Evolutionary conservation across 2,113 vertebrate species (phyloP).

Genomic region (Phoxinus phoxinus): DNA sequence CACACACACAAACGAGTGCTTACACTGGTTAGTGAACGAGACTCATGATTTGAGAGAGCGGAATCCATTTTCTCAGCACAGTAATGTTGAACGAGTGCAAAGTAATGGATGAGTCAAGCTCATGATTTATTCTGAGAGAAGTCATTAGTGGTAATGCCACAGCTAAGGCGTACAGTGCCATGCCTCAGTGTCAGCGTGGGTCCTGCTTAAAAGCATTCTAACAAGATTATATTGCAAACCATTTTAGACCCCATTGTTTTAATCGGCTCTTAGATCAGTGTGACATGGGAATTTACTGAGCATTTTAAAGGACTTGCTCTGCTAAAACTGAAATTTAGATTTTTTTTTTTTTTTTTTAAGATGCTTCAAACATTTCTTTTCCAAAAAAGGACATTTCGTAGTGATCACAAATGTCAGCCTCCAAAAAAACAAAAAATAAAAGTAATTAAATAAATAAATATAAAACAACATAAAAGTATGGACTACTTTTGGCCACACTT

Average conservation of each 20-base stretch:
- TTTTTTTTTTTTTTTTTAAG: too few species aligned
- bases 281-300: conserved; percentile 12
- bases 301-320: neutral
- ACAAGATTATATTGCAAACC: conserved; percentile 36
- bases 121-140: conserved; percentile 36
- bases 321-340: neutral
- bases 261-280: conserved; percentile 11
- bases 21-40: neutral
- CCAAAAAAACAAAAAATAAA: too few species aligned
- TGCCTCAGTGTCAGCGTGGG: conserved; percentile 22
- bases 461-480: too few species aligned
- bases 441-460: too few species aligned
- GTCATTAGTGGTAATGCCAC: conserved; percentile 31
- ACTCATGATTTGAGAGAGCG: neutral
- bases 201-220: conserved; percentile 39
- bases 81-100: conserved; percentile 34
- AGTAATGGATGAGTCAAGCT: conserved; percentile 34
- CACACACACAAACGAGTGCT: too few species aligned
- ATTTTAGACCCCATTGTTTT: conserved; percentile 38
- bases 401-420: too few species aligned
- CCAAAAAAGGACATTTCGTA: too few species aligned
- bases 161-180: conserved; percentile 9
- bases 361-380: neutral
- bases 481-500: too few species aligned
- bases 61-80: conserved; percentile 3